Evolutionary conservation across 2,888 invertebrate species (phyloP).

Genomic region (Hypolimnas misippus): DNA sequence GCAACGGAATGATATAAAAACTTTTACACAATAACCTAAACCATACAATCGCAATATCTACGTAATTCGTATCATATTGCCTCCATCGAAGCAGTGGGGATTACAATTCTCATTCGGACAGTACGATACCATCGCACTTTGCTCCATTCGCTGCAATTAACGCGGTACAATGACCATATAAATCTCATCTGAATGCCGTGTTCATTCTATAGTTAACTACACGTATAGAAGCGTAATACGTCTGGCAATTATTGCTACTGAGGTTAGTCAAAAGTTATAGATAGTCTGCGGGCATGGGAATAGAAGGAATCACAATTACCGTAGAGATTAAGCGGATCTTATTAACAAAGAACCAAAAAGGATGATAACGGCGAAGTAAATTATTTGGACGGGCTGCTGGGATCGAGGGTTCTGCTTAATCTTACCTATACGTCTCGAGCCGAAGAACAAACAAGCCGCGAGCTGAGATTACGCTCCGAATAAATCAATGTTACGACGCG

Average conservation of each 20-base stretch:
- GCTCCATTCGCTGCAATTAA: constrained; percentile 80
- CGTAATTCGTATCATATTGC: constrained; percentile 39
- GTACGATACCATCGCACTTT: constrained; percentile 75
- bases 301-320: constrained; percentile 24
- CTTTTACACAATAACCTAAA: constrained; percentile 4
- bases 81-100: constrained; percentile 55
- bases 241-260: constrained; percentile 1
- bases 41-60: constrained; percentile 14
- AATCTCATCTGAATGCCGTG: constrained; percentile 74
- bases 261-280: constrained; percentile 3
- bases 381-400: constrained; percentile 52
- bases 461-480: constrained; percentile 79
- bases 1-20: background rate
- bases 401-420: constrained; percentile 70
- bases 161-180: constrained; percentile 80
- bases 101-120: constrained; percentile 71
- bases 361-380: constrained; percentile 55
- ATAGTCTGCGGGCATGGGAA: background rate
- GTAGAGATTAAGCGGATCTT: constrained; percentile 52
- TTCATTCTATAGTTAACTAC: constrained; percentile 64
- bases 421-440: constrained; percentile 79
- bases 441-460: constrained; percentile 81
- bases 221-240: constrained; percentile 38
- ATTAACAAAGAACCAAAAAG: constrained; percentile 57
- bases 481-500: constrained; percentile 84